Evolutionary conservation across 2,797 vertebrate genomes (phyloP), one percentile per base, ranked within the genome.

Genomic region (Australoheros facetus): DNA sequence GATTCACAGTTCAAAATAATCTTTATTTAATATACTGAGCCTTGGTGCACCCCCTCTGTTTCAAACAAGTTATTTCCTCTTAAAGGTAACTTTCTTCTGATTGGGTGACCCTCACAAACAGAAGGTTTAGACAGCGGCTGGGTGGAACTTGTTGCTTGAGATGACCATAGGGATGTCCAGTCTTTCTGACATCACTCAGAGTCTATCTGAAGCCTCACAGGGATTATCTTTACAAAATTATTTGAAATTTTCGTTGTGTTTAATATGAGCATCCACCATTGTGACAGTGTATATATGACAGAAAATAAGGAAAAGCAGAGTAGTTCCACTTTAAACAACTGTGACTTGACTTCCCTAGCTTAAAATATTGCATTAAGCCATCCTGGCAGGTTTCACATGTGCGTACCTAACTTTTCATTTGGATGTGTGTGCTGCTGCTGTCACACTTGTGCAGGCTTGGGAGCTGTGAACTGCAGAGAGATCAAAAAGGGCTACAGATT

Each of bases 271-370:
- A 53, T 53, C 48, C 51, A n/a, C 51, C 19, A n/a, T n/a, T 53
- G 51, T n/a, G 26, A 69, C 26, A 30, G 16, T 66, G 48, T 48
- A 9, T 16, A 48, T 66, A 26, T 30, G 23, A 66, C 42, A 69
- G 42, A 69, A 69, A 30, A 69, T 69, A 69, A 30, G 42, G 26
- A 69, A 69, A 69, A 69, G 26, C 42, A 30, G 42, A 51, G 26
- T 51, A 69, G 62, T 48, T 69, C 17, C 62, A 69, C 62, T 69
- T 69, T 51, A 69, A 69, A 69, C 28, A 51, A 69, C 62, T 51
- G 42, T 30, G 23, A 55, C 48, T 64, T 66, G 42, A 66, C 62
- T 62, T 62, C 7, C 7, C 53, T n/a, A 16, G 34, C 59, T 66
- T n/a, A 28, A 45, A 30, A 66, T 66, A 30, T 69, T 69, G 62